Base-by-base conservation (phyloP, 2,113 vertebrate species). In the Myxocyprinus asiaticus region DNA sequence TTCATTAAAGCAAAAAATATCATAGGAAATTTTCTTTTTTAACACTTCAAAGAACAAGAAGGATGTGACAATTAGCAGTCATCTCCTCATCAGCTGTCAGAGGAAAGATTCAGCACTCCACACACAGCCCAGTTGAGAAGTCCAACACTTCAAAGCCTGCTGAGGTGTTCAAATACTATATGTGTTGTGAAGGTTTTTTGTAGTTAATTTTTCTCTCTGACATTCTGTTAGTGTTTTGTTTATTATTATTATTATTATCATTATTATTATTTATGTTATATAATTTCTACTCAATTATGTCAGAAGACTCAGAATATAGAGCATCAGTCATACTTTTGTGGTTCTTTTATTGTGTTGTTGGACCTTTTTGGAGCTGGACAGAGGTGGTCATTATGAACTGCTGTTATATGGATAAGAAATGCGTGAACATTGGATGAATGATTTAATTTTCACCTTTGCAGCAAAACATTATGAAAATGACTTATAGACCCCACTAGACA, bases 11-110 rank as follows among this genome's bases (percentile, higher is more conserved):
- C 67, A 83, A 33, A 77, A 85, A 65, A 74, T 78, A 79, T 82
- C 74, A 82, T 78, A 77, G 79, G 62, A 75, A 69, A 82, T 82
- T 55, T 53, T 81, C 78, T 70, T 48, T 85, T 87, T 85, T 82
- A 76, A 80, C 76, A 83, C 77, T 79, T 83, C 79, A 84, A 81
- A 84, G 77, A 83, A 82, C 56, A 84, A 74, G 69, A 84, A 75
- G 77, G 44, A 80, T 63, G 69, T 84, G 81, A 85, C 62, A 82
- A 87, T 83, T 85, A 85, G 78, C 78, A 85, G 59, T 72, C 72
- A 81, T 70, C 76, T 84, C 73, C 74, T 75, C 79, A 74, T 80
- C 79, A 83, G 80, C 77, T 86, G 82, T 80, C 82, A 81, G 71
- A 79, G 70, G 65, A 17, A 74, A 76, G 76, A 75, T 78, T 81